Conservation (phyloP, 2,797 vertebrate species). For the Notolabrus celidotus region DNA sequence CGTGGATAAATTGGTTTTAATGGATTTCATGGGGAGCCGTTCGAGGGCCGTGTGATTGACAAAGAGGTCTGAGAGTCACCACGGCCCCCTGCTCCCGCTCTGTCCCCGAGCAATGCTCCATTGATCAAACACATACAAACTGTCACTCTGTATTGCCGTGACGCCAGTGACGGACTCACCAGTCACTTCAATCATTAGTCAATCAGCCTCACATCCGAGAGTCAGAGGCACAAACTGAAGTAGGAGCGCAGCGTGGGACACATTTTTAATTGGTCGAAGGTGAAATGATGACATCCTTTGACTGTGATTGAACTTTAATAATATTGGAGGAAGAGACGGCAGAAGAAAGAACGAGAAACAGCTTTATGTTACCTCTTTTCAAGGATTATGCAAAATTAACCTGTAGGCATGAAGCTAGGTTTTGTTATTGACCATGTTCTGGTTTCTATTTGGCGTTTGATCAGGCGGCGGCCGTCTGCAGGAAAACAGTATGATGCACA, state of each 20-base stretch:
- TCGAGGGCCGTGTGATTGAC: slow-evolving; percentile 73
- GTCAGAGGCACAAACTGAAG: slow-evolving; percentile 29
- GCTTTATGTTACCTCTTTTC: too few relatives aligned
- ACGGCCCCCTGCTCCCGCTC: slow-evolving; percentile 55
- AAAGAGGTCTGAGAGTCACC: slow-evolving; percentile 70
- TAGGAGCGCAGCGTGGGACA: slow-evolving; percentile 4
- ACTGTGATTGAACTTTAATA: not conserved
- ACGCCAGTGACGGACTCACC: slow-evolving; percentile 64
- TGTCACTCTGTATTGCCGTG: slow-evolving; percentile 73
- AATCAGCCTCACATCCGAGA: slow-evolving; percentile 51
- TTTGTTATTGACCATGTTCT: too few relatives aligned
- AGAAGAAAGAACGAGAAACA: slow-evolving; percentile 1
- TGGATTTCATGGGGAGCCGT: slow-evolving; percentile 78
- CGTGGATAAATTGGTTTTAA: slow-evolving; percentile 78
- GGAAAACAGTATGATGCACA: too few relatives aligned
- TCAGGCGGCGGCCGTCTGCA: too few relatives aligned
- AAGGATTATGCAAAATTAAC: too few relatives aligned
- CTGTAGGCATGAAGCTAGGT: too few relatives aligned
- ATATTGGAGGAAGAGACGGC: slow-evolving; percentile 2
- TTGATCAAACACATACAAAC: slow-evolving; percentile 80
- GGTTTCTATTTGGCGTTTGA: too few relatives aligned
- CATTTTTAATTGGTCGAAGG: slow-evolving; percentile 16
- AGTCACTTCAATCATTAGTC: slow-evolving; percentile 70
- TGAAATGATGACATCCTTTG: slow-evolving; percentile 9
- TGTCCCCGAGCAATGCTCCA: slow-evolving; percentile 72